These are phyloP conservation scores for Amblyjoppa fuscipennis DNA, from an alignment of 2,888 invertebrate genomes.

Conservation along the genomic window DNA sequence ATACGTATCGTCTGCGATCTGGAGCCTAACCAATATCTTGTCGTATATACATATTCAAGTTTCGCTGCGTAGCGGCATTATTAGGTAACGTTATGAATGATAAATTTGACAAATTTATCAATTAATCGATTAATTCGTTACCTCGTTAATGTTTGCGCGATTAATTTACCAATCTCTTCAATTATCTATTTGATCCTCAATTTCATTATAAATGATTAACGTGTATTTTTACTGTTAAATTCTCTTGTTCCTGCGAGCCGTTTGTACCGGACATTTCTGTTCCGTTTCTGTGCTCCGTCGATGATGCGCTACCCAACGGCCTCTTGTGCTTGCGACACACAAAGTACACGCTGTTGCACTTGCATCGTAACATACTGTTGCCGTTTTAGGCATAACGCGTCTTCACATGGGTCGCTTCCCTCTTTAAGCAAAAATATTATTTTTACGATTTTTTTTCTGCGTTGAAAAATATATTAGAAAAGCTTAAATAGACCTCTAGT, in stretches of 20 bases:
- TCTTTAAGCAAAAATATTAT: slow-evolving; percentile 86
- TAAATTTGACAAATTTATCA: slow-evolving; percentile 32
- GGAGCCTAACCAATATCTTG: slow-evolving; percentile 64
- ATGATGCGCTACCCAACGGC: slow-evolving; percentile 69
- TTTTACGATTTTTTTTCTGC: not conserved
- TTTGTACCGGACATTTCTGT: slow-evolving; percentile 74
- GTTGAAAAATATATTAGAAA: slow-evolving; percentile 3
- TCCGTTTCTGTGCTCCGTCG: slow-evolving; percentile 77
- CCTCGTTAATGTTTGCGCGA: slow-evolving; percentile 30
- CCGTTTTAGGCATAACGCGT: slow-evolving; percentile 97
- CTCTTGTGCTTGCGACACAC: slow-evolving; percentile 92
- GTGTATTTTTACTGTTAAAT: slow-evolving; percentile 49
- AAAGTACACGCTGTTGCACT: slow-evolving; percentile 97
- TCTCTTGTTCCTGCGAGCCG: slow-evolving; percentile 78
- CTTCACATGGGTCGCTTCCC: slow-evolving; percentile 91
- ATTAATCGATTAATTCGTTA: slow-evolving; percentile 1
- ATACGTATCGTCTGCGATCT: slow-evolving; percentile 34
- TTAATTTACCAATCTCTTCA: slow-evolving; percentile 17
- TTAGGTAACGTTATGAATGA: slow-evolving; percentile 14
- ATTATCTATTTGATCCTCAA: slow-evolving; percentile 63
- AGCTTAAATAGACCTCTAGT: slow-evolving; percentile 87
- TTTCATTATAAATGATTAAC: slow-evolving; percentile 16
- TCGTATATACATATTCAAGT: slow-evolving; percentile 61
- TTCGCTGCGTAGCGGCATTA: slow-evolving; percentile 22
- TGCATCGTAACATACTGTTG: slow-evolving; percentile 96